Conservation (phyloP, 30 jellyfish, hydroid and myxozoan species). For the Chrysaora quinquecirrha region DNA sequence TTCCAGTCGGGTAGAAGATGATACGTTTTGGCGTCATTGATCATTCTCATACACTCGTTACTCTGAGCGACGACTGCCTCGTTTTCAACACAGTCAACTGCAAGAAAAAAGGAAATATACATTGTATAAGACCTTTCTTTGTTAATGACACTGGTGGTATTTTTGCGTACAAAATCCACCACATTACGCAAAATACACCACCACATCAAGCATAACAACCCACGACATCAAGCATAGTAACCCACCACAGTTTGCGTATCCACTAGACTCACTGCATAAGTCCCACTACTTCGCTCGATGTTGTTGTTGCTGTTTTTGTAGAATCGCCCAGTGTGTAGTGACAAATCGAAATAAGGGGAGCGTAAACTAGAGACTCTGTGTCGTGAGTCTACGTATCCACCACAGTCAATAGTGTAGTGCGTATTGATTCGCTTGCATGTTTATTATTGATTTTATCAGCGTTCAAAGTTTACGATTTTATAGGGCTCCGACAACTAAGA, state of each 20-base stretch:
- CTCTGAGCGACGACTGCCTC: slow-evolving; percentile 48
- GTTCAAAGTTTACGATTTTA: no score
- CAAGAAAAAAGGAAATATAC: background rate
- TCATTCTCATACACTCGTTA: slow-evolving; percentile 49
- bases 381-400: background rate
- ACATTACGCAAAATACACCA: no score
- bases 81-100: slow-evolving; percentile 78
- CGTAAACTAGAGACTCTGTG: background rate
- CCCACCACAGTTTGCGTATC: background rate
- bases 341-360: background rate
- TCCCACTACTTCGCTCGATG: background rate
- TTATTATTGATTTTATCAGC: no score
- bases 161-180: no score
- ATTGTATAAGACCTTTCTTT: no score
- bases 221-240: background rate
- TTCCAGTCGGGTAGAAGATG: slow-evolving; percentile 70
- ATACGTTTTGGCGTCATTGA: slow-evolving; percentile 63
- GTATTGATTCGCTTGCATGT: no score
- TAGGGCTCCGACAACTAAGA: no score
- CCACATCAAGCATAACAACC: no score
- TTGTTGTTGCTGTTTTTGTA: no score
- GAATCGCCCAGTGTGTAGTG: background rate
- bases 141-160: no score
- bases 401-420: no score
- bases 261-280: background rate